Conservation (phyloP, 2,888 invertebrate species). For the Laothoe populi region DNA sequence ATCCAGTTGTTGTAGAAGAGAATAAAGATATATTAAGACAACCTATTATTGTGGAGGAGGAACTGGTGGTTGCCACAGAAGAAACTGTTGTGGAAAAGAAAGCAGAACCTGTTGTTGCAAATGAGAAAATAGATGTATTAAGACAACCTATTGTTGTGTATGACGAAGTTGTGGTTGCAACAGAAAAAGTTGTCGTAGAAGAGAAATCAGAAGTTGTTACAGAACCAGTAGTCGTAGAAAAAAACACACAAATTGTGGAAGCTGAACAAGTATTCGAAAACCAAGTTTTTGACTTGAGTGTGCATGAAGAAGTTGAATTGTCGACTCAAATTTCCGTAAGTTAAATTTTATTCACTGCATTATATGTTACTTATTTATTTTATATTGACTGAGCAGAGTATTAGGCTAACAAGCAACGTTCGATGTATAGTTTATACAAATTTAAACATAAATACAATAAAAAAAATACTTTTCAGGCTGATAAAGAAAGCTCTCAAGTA, state of each 20-base stretch:
- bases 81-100: slow-evolving; percentile 24
- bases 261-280: slow-evolving; percentile 24
- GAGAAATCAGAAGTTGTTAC: slow-evolving; percentile 36
- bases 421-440: no score
- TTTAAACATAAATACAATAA: no score
- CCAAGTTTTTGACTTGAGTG: slow-evolving; percentile 26
- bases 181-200: slow-evolving; percentile 33
- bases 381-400: no score
- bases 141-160: neutral
- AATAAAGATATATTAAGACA: slow-evolving; percentile 31
- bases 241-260: slow-evolving; percentile 25
- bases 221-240: slow-evolving; percentile 24
- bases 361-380: neutral
- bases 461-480: slow-evolving; percentile 23
- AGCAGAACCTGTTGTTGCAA: neutral
- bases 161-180: neutral
- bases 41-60: slow-evolving; percentile 29
- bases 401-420: no score
- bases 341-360: neutral
- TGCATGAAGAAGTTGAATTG: slow-evolving; percentile 31
- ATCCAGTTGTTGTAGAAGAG: slow-evolving; percentile 29
- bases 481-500: slow-evolving; percentile 26
- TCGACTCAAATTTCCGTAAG: slow-evolving; percentile 18
- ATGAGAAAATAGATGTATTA: neutral
- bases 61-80: slow-evolving; percentile 24